These are phyloP conservation scores for Brachionus plicatilis DNA, from an alignment of 1,140 invertebrate genomes.

Conservation along the genomic window DNA sequence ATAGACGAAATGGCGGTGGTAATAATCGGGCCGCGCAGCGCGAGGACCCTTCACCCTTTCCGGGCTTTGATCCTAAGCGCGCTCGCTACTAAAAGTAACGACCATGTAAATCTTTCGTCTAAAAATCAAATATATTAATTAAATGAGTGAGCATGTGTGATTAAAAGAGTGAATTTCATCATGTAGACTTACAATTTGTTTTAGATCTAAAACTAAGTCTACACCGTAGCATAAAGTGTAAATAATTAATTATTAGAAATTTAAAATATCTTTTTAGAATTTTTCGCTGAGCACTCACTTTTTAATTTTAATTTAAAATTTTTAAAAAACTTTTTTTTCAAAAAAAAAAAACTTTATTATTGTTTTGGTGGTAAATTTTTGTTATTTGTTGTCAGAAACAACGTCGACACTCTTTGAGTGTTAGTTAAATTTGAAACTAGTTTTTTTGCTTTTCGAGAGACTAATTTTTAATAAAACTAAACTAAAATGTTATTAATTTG, in stretches of 20 bases:
- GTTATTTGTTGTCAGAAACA: not conserved
- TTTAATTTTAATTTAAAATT: not conserved
- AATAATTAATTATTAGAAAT: not conserved
- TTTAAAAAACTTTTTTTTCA: not conserved
- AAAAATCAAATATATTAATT: not conserved
- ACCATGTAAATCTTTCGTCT: not conserved
- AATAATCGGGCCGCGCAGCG: not conserved
- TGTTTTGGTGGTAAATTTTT: not conserved
- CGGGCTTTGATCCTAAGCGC: not conserved
- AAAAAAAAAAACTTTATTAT: not conserved
- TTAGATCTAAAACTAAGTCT: not conserved
- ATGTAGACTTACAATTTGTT: not conserved
- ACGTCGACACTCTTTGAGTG: not conserved
- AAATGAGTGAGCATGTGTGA: not conserved
- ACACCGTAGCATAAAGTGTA: not conserved
- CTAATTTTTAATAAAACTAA: constrained; percentile 3
- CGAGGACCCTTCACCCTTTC: not conserved
- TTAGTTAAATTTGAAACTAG: not conserved
- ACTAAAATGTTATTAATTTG: not conserved
- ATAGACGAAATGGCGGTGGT: not conserved
- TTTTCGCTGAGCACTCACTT: not conserved
- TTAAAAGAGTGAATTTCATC: not conserved
- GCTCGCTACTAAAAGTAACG: constrained; percentile 15
- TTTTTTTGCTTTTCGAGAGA: not conserved
- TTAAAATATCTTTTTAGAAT: not conserved